A percentile compares a stretch with the other conserved stretches of the same genome.
phyloP scores from a whole-genome alignment of 2,113 vertebrate genomes.

The Chamaea fasciata region DNA sequence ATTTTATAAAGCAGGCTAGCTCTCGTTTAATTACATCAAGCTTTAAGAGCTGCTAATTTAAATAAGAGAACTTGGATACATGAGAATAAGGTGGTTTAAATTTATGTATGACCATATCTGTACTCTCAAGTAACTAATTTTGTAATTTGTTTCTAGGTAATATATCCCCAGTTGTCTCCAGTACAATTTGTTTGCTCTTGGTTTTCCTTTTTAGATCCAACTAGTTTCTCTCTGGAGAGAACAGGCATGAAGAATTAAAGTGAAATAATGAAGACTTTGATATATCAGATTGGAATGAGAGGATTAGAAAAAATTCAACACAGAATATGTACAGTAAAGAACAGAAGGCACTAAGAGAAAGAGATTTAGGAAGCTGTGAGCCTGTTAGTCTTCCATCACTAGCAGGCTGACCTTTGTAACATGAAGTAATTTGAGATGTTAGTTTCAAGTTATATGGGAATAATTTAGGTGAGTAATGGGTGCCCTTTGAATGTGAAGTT shows the following conservation, averaged over 20 bases:
- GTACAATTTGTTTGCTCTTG: neutral
- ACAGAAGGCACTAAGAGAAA: neutral
- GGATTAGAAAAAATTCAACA: neutral
- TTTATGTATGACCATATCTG: neutral
- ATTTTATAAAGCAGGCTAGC: neutral
- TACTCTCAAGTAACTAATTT: neutral
- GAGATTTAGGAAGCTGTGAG: neutral
- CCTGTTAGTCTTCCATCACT: neutral
- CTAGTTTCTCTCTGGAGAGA: neutral
- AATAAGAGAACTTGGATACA: neutral
- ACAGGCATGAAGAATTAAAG: neutral
- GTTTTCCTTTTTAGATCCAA: neutral
- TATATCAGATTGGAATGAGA: neutral
- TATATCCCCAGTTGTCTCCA: neutral
- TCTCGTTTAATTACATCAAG: slow-evolving; percentile 3
- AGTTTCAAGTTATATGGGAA: neutral
- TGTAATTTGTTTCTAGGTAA: neutral
- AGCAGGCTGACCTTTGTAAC: slow-evolving; percentile 23
- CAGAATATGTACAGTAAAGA: neutral
- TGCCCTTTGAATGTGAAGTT: slow-evolving; percentile 5
- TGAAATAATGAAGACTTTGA: neutral
- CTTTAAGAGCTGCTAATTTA: neutral
- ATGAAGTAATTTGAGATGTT: neutral
- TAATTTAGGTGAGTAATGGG: neutral
- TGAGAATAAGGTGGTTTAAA: neutral